Evolutionary conservation across 2,797 vertebrate species (phyloP), one percentile per base, ranked within the genome.

Genomic region (Trematomus bernacchii): DNA sequence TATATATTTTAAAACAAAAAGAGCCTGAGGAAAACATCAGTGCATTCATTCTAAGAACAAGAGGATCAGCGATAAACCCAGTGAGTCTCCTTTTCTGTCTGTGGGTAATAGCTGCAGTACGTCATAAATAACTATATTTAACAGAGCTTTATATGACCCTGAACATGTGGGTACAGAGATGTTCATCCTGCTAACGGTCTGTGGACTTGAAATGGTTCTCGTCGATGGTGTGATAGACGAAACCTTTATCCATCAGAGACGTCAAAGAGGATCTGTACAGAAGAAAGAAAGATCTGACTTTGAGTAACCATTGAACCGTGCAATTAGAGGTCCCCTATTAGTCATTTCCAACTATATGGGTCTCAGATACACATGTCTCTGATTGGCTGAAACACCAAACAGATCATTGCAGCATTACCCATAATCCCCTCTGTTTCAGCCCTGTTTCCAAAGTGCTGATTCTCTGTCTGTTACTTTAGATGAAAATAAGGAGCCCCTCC

Each of bases 161-260:
- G 12, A 33, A 51, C 47, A 16, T 65, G 43, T 65, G 63, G n/a
- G 33, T 9, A 2, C 13, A 40, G 33, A 2, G 33, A 37, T 9
- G 33, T 9, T 37, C 33, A 37, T 37, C 33, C 33, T 37, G 8
- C 55, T 79, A 71, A 15, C 14, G 2, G 1, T 18, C 14, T 6
- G 76, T 23, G 2, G 79, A 70, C 71, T 86, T 93, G 65, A 91
- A 93, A 79, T 91, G 91, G 27, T 80, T 16, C n/a, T 92, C 90
- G 42, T 92, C 89, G 6, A 77, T 37, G 33, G 89, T 91, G 1
- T 30, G 58, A 76, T 83, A 92, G 70, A 89, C 23, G 2, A 86
- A 82, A 18, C 91, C 91, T 87, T 89, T 58, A 4, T 59, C 80
- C 1, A 80, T 6, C 16, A 93, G 84, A 55, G 83, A 87, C 42